Evolutionary conservation across 2,888 invertebrate species (phyloP), one percentile per base, ranked within the genome.

Genomic region (Lapara coniferarum): DNA sequence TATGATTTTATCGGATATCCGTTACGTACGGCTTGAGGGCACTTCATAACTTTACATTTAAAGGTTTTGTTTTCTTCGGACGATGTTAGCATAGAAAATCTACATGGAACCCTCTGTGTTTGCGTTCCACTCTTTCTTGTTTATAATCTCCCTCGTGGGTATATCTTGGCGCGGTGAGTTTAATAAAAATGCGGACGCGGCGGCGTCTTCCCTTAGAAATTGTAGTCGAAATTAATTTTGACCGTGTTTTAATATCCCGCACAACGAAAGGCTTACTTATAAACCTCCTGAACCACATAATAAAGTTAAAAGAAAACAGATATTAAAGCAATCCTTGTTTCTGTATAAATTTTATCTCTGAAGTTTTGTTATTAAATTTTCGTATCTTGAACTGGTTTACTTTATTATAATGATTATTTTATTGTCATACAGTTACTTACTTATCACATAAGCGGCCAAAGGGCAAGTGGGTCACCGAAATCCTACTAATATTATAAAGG

Each of bases 201-300:
- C 71, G 70, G 70, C 69, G 57, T 63, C 70, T 71, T 74, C 74
- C 72, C 77, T 76, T 76, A 75, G 53, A 79, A 77, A 80, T 76
- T 75, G 81, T 78, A 75, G 78, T 74, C 76, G 73, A 82, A 82
- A 85, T 85, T 85, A 85, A 81, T 81, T 81, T 83, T 70, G 73
- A 77, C 73, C 78, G 75, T 81, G 80, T 81, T 84, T 85, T 85
- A 85, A 84, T 85, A 85, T 84, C 81, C 79, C 75, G 74, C 67
- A 74, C 71, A 74, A 73, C 72, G 76, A 77, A 85, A 83, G 81
- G 81, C 81, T 81, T 83, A 77, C 73, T 70, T 72, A 71, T 73
- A 77, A 77, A 79, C 75, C 75, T 77, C 72, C 72, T 73, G 70
- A 72, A 70, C 68, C 68, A 71, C 74, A 75, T 73, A 71, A 74